Evolutionary conservation across 2,113 vertebrate genomes (phyloP).

Genomic region (Psilopogon haemacephalus): DNA sequence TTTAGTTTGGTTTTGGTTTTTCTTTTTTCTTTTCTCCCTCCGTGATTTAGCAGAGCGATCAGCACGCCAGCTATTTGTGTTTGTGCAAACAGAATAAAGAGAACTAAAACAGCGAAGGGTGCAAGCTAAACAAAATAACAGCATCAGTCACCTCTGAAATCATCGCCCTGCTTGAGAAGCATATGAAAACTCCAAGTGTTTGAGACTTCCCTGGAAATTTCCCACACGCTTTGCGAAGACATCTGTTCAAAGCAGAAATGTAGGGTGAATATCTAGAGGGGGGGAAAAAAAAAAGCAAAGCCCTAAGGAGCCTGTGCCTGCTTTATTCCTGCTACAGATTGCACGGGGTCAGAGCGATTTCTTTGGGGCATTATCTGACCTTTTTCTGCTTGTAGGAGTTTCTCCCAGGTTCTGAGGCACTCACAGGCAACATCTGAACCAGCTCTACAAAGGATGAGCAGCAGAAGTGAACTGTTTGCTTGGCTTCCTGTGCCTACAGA

Average conservation of each 20-base stretch:
- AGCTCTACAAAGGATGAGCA: not conserved
- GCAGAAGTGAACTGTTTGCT: not conserved
- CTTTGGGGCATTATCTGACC: not conserved
- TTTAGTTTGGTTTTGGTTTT: not conserved
- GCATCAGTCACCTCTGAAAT: not conserved
- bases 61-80: not conserved
- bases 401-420: not conserved
- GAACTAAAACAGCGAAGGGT: not conserved
- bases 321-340: not conserved
- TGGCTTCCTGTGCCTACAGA: not conserved
- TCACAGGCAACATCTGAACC: not conserved
- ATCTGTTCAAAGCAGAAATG: conserved; percentile 41
- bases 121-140: not conserved
- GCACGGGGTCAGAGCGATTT: not conserved
- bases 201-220: conserved; percentile 45
- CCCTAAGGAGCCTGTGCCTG: not conserved
- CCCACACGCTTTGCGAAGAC: conserved; percentile 4
- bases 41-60: not conserved
- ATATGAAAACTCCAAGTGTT: not conserved
- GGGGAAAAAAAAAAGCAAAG: not conserved
- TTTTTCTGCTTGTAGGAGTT: not conserved
- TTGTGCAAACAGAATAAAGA: not conserved
- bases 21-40: not conserved
- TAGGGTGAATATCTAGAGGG: not conserved
- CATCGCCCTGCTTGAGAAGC: not conserved